Evolutionary conservation across 2,888 invertebrate genomes (phyloP), one percentile per base, ranked within the genome.

Genomic region (Formica aserva): DNA sequence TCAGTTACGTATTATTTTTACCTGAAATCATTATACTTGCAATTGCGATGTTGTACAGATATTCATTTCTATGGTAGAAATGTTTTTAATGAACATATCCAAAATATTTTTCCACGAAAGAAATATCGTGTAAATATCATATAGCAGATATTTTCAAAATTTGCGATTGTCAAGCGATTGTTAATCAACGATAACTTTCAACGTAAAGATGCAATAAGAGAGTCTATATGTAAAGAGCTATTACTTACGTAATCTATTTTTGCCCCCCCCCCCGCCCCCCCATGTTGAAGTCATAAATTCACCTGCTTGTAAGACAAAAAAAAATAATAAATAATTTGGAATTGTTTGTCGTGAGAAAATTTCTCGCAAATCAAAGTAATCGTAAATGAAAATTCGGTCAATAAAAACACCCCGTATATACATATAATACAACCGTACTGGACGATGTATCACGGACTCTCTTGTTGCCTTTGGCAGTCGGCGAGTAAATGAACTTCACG

Each of bases 401-500:
- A 57, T 18, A 11, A 45, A 29, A 11, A 52, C 35, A 55, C 6
- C 41, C 0, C n/a, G 13, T 38, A 35, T 41, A 41, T 15, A 26
- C 22, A 29, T 38, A 62, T n/a, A 15, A 35, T 75, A 75, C 22
- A 48, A n/a, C 5, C 48, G 3, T 3, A 65, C 22, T 22, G 13
- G 5, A 22, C n/a, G n/a, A 11, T 22, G 26, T n/a, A 52, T 52
- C 35, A 11, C 35, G 8, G 32, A 38, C 11, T 22, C 8, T n/a
- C 29, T 65, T 60, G 69, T 69, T 71, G 60, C 26, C 45, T 35
- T 62, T 60, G 45, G 45, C 62, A 62, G 32, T 32, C 26, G 48
- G 11, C 35, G 60, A 60, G 45, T 35, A 80, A 80, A 35, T 72
- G 45, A 72, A 48, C 45, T n/a, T 60, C 35, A 35, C 26, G 35